Conservation (phyloP, 2,113 vertebrate species). For the Brachyhypopomus gauderio region DNA sequence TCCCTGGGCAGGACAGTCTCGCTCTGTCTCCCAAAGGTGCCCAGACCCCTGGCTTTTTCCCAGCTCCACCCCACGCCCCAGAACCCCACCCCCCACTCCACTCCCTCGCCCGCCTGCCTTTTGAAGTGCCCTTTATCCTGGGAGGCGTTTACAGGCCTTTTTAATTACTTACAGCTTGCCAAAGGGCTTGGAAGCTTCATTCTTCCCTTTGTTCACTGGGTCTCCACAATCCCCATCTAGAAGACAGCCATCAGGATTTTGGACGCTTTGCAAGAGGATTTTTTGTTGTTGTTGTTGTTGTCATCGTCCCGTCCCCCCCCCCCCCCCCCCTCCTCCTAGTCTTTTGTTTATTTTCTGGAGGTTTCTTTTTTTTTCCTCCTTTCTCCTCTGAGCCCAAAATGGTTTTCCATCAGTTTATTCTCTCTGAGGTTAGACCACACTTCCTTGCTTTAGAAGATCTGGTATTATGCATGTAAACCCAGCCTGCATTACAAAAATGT, state of each 20-base stretch:
- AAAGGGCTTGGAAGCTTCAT: slow-evolving; percentile 72
- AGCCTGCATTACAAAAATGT: slow-evolving; percentile 24
- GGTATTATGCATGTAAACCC: slow-evolving; percentile 47
- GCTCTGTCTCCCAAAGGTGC: slow-evolving; percentile 54
- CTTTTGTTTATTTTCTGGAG: slow-evolving; percentile 44
- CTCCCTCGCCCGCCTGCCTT: slow-evolving; percentile 62
- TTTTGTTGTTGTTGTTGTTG: no score
- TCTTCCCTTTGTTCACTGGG: slow-evolving; percentile 75
- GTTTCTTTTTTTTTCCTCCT: slow-evolving; percentile 21
- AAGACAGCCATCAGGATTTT: slow-evolving; percentile 52
- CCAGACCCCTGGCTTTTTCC: slow-evolving; percentile 40
- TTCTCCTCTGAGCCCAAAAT: slow-evolving; percentile 45
- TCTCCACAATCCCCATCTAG: slow-evolving; percentile 66
- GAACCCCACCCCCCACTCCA: slow-evolving; percentile 5
- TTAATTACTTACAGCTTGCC: slow-evolving; percentile 82
- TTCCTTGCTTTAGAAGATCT: slow-evolving; percentile 62
- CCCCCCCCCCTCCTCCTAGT: slow-evolving; percentile 27
- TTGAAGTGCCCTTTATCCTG: slow-evolving; percentile 81
- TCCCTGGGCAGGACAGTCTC: slow-evolving; percentile 22
- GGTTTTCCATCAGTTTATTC: slow-evolving; percentile 58
- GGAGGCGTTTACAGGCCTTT: slow-evolving; percentile 79
- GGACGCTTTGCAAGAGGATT: slow-evolving; percentile 36
- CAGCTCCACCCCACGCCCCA: slow-evolving; percentile 18
- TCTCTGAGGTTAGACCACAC: slow-evolving; percentile 55
- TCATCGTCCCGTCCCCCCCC: no score